A percentile compares a stretch with the other conserved stretches of the same genome.
Conservation (phyloP, 2,113 vertebrate species). For the Hirundichthys speculiger region DNA sequence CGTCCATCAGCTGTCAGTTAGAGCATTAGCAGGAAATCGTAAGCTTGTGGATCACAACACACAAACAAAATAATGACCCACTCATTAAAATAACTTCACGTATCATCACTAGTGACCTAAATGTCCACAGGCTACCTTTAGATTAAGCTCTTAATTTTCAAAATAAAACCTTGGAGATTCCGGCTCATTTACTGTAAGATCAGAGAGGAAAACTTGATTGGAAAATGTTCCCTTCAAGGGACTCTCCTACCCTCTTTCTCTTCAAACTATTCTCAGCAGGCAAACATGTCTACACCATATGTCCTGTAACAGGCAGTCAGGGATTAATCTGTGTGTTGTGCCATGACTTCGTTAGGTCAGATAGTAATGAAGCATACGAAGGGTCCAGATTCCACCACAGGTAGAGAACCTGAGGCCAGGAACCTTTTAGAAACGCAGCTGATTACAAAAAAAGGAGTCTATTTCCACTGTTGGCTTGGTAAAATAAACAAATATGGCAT, state of each 20-base stretch:
- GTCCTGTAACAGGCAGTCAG: conserved; percentile 60
- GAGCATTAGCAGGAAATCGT: no score
- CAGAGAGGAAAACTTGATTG: conserved; percentile 53
- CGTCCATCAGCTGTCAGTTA: no score
- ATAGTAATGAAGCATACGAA: conserved; percentile 72
- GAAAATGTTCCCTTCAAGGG: conserved; percentile 40
- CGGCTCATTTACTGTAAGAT: conserved; percentile 54
- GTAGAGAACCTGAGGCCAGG: conserved; percentile 64
- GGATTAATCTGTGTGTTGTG: conserved; percentile 65
- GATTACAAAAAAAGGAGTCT: conserved; percentile 65
- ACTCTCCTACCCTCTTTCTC: conserved; percentile 7
- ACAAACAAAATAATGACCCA: no score
- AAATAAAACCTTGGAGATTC: conserved; percentile 32
- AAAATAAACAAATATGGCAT: conserved; percentile 70
- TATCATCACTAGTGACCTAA: no score
- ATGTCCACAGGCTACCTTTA: not conserved
- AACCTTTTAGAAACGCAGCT: conserved; percentile 65
- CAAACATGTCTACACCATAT: conserved; percentile 59
- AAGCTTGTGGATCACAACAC: no score
- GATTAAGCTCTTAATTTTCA: conserved; percentile 15
- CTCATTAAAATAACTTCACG: no score
- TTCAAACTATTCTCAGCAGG: conserved; percentile 43
- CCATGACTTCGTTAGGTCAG: conserved; percentile 60
- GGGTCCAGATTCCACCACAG: conserved; percentile 58
- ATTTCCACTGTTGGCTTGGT: conserved; percentile 57